Evolutionary conservation across 2,797 vertebrate species (phyloP).

Genomic region (Anguilla anguilla): DNA sequence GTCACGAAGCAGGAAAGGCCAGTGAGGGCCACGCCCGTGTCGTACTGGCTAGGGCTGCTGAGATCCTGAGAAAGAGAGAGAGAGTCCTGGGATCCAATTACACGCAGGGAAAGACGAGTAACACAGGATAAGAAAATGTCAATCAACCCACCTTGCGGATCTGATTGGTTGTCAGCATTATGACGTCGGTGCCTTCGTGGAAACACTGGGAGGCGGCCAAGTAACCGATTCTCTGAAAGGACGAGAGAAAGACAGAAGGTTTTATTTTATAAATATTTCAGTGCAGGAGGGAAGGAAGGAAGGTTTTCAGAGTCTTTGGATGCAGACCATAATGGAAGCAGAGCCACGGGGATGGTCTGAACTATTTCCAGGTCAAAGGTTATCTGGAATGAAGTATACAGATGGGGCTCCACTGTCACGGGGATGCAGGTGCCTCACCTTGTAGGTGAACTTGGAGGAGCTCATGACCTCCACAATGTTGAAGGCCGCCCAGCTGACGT

Average conservation of each 20-base stretch:
- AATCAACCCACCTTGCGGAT: constrained; percentile 86
- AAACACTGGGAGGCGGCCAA: constrained; percentile 97
- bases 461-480: constrained; percentile 99
- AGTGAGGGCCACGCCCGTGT: constrained; percentile 98
- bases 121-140: neutral
- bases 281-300: neutral
- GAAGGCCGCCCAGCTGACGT: constrained; percentile 99
- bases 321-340: no score
- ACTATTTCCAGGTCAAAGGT: neutral
- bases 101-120: neutral
- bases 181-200: constrained; percentile 97
- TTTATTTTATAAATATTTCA: neutral
- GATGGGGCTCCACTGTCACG: neutral
- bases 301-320: no score
- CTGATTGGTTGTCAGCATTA: constrained; percentile 98
- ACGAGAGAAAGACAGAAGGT: neutral
- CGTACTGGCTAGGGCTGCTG: constrained; percentile 98
- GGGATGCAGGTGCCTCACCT: constrained; percentile 71
- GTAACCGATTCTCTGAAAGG: constrained; percentile 90
- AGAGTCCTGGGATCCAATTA: neutral
- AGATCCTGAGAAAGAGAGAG: constrained; percentile 79
- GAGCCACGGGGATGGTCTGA: no score
- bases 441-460: constrained; percentile 97
- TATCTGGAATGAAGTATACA: neutral
- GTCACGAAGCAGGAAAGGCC: constrained; percentile 98